Evolutionary conservation across 2,888 invertebrate genomes (phyloP), one percentile per base, ranked within the genome.

Genomic region (Mongoloraphidia duomilia): DNA sequence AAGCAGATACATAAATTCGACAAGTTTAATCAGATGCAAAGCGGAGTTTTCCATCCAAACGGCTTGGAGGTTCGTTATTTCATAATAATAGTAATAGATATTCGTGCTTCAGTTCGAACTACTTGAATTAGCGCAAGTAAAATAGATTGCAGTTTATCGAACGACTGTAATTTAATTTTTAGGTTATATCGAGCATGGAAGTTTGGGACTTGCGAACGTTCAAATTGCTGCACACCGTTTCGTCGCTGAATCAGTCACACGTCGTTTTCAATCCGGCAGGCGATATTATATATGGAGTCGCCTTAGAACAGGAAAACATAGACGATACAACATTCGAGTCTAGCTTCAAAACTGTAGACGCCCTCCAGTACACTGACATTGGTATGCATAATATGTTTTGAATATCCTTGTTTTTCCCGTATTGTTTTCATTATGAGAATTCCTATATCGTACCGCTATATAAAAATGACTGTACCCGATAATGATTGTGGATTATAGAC

Each of bases 161-260:
- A 6, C 26, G 26, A 26, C 26, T 26, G 17, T 17, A 26, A 6
- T 26, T 26, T 26, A 26, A 26, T 26, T 64, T 64, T 0, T 65
- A 84, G 79, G 81, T 95, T 39, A 89, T 98, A 60, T 93, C 96
- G 49, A 97, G 97, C 64, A 92, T 95, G 0, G 96, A 98, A 77
- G 92, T 97, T 47, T 98, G 97, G 97, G 98, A 98, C 65, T 68
- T 97, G 33, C 73, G 97, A 57, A 95, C 94, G 40, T 96, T 92
- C 67, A 91, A 94, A 63, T 70, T 98, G 40, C 69, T 98, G 36
- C 82, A 93, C 64, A 96, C 96, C 0, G 95, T 98, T 46, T 90
- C 95, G 1, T 84, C 87, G 0, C 72, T 98, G 53, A 93, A 96
- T 64, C 91, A 93, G 64, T 92, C 92, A 59, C 70, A 77, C 65